phyloP scores from a whole-genome alignment of 2,797 vertebrate species.

The Coregonus suidteri region DNA sequence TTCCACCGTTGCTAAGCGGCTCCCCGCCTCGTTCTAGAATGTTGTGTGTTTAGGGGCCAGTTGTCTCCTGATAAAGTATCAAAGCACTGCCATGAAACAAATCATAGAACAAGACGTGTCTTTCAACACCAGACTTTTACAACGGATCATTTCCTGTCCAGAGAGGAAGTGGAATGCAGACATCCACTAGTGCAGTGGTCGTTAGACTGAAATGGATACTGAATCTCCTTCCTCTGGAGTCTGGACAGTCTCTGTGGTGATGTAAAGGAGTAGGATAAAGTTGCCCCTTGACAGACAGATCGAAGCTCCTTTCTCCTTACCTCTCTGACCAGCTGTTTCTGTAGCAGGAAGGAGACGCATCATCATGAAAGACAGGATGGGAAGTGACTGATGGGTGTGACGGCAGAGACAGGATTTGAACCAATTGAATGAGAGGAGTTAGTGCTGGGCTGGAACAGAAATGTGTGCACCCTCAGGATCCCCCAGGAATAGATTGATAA shows the following conservation, averaged over 20 bases:
- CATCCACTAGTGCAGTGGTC: conserved; percentile 2
- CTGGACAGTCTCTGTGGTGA: neutral
- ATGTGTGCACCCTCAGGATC: conserved; percentile 1
- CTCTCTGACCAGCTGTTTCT: neutral
- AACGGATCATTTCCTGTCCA: conserved; percentile 41
- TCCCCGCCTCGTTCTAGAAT: neutral
- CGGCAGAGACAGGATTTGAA: neutral
- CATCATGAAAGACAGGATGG: neutral
- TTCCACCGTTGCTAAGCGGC: neutral
- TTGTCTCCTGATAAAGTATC: conserved; percentile 30
- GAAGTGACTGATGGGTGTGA: neutral
- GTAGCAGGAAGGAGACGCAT: neutral
- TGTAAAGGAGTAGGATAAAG: conserved; percentile 3
- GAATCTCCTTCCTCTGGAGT: conserved; percentile 13
- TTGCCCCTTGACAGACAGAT: neutral
- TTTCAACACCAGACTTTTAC: conserved; percentile 43
- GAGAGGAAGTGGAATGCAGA: conserved; percentile 37
- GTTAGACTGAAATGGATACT: conserved; percentile 13
- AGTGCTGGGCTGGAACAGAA: neutral
- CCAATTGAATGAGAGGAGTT: neutral
- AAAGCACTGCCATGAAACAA: conserved; percentile 14
- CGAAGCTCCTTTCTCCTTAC: neutral
- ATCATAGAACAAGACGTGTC: conserved; percentile 6
- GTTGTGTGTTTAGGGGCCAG: conserved; percentile 12
- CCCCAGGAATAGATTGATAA: neutral